A percentile compares a stretch with the other conserved stretches of the same genome.
Evolutionary conservation across 2,113 vertebrate genomes (phyloP).

Genomic region (Brachypodius melanocephalos): DNA sequence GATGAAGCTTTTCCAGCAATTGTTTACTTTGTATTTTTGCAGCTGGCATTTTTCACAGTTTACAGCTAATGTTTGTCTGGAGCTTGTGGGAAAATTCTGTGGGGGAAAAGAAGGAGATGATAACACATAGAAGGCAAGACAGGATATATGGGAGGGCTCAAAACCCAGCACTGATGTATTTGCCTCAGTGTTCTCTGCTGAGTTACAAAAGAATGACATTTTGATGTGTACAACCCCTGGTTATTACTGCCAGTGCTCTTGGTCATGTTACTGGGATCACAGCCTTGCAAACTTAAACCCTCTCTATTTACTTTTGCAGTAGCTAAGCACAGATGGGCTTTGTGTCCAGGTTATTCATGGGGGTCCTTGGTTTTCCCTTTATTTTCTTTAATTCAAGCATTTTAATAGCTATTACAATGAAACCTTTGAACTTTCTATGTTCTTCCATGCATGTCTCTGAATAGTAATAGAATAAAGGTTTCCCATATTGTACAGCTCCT

Average conservation of each 20-base stretch:
- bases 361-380: neutral
- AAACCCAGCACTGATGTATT: neutral
- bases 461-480: slow-evolving; percentile 5
- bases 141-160: neutral
- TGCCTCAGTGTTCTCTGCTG: neutral
- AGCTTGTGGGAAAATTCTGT: slow-evolving; percentile 7
- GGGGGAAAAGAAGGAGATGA: neutral
- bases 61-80: slow-evolving; percentile 9
- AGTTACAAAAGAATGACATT: neutral
- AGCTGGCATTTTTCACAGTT: slow-evolving; percentile 41
- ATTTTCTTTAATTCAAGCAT: neutral
- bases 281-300: neutral
- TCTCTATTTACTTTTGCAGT: neutral
- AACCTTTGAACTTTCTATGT: slow-evolving; percentile 8
- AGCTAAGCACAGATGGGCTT: slow-evolving; percentile 35
- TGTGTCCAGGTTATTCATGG: neutral
- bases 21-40: slow-evolving; percentile 46
- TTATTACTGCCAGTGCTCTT: neutral
- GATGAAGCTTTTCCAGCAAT: slow-evolving; percentile 30
- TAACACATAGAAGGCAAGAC: neutral
- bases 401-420: slow-evolving; percentile 21
- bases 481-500: neutral
- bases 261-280: neutral
- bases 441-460: neutral
- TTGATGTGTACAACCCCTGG: neutral